Conservation (phyloP, 2,797 vertebrate species). For the Chloroceryle inda region DNA sequence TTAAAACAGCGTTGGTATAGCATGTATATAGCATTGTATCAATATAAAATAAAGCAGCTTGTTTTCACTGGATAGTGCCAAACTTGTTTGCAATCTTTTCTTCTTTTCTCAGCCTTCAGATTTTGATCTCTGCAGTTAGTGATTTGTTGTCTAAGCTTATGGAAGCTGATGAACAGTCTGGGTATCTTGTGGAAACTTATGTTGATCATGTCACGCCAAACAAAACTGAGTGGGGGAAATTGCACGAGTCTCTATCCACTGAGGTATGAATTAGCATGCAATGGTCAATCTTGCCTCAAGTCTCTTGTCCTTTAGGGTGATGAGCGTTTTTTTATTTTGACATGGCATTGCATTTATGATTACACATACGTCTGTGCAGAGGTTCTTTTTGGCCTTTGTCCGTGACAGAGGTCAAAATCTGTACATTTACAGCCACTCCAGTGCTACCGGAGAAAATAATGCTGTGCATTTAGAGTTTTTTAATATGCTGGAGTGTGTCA, state of each 20-base stretch:
- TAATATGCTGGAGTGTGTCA: neutral
- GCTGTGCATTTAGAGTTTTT: neutral
- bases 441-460: neutral
- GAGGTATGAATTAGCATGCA: slow-evolving; percentile 81
- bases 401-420: neutral
- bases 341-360: neutral
- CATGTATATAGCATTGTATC: neutral
- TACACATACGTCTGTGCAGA: fast-evolving
- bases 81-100: neutral
- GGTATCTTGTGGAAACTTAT: slow-evolving; percentile 79
- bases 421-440: neutral
- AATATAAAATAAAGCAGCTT: neutral
- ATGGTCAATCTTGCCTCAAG: neutral
- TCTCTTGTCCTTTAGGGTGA: neutral
- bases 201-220: slow-evolving; percentile 83
- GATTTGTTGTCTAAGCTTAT: slow-evolving; percentile 84
- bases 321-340: neutral
- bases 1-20: neutral
- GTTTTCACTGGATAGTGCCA: neutral
- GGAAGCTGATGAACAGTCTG: slow-evolving; percentile 75
- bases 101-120: slow-evolving; percentile 85
- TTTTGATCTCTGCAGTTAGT: slow-evolving; percentile 86
- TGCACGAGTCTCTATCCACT: slow-evolving; percentile 85
- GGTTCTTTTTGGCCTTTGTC: neutral
- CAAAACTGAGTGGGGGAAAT: slow-evolving; percentile 85